Evolutionary conservation across 1,140 invertebrate species (phyloP).

Genomic region (Marisa cornuarietis): DNA sequence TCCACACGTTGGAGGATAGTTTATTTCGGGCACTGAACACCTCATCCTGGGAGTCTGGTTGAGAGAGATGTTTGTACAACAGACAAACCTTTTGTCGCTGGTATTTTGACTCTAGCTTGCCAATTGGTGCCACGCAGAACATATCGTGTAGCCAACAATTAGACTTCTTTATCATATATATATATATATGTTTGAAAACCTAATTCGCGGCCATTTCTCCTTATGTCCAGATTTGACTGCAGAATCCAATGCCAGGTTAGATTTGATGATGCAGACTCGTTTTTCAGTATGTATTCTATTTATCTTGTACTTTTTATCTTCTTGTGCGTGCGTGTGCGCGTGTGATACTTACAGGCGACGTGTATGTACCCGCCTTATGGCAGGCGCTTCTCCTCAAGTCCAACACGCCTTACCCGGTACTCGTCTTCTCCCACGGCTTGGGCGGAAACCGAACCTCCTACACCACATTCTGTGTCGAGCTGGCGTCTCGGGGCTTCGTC

Average conservation of each 20-base stretch:
- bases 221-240: no score
- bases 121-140: no score
- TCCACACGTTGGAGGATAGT: no score
- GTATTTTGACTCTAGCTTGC: not conserved
- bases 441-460: constrained; percentile 74
- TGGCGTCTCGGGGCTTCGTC: constrained; percentile 76
- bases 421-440: constrained; percentile 77
- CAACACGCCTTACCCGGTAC: constrained; percentile 69
- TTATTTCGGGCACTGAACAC: not conserved
- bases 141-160: no score
- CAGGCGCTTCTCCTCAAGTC: constrained; percentile 62
- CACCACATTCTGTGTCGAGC: constrained; percentile 71
- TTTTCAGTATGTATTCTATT: no score
- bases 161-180: no score
- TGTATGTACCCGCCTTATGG: constrained; percentile 71
- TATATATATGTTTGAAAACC: no score
- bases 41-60: not conserved
- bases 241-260: no score
- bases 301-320: not conserved
- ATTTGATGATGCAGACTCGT: no score
- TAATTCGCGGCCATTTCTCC: no score
- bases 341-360: constrained; percentile 55
- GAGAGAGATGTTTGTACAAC: not conserved
- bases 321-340: not conserved
- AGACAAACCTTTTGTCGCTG: not conserved